A percentile compares a stretch with the other conserved stretches of the same genome.
Conservation (phyloP, 1,140 invertebrate species). For the Zaprionus vittiger region DNA sequence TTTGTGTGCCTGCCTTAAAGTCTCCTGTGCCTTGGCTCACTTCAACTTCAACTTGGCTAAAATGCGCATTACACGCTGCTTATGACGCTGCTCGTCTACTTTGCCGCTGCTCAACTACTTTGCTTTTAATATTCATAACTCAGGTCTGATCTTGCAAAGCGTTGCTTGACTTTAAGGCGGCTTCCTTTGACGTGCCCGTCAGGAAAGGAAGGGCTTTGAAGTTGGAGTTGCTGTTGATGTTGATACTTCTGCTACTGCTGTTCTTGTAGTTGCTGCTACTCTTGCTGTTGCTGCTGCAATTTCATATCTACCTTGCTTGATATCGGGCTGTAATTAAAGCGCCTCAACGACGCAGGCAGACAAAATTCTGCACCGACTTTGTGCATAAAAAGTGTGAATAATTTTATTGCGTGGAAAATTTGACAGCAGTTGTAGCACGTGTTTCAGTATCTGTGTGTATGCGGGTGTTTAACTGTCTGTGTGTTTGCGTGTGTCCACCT, state of each 20-base stretch:
- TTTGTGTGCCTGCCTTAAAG: slow-evolving; percentile 29
- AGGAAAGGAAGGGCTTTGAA: neutral
- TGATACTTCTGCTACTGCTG: neutral
- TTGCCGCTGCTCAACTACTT: neutral
- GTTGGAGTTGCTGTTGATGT: neutral
- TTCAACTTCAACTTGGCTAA: slow-evolving; percentile 2
- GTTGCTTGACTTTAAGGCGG: neutral
- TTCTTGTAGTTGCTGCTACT: too few relatives aligned
- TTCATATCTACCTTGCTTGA: neutral
- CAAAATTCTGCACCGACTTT: slow-evolving; percentile 1
- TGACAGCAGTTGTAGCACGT: slow-evolving; percentile 43
- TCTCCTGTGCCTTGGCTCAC: neutral
- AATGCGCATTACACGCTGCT: neutral
- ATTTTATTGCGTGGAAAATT: slow-evolving; percentile 79
- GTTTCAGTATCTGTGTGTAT: slow-evolving; percentile 2
- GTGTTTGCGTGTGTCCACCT: slow-evolving; percentile 18
- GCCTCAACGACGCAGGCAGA: neutral
- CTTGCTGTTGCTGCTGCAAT: neutral
- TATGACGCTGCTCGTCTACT: neutral
- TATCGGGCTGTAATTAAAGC: neutral
- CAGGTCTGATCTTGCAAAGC: neutral
- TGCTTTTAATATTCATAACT: neutral
- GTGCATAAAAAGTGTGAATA: slow-evolving; percentile 68
- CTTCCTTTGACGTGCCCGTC: neutral
- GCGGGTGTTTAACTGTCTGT: neutral